Evolutionary conservation across 1,140 invertebrate genomes (phyloP).

Genomic region (Rhysida immarginata): DNA sequence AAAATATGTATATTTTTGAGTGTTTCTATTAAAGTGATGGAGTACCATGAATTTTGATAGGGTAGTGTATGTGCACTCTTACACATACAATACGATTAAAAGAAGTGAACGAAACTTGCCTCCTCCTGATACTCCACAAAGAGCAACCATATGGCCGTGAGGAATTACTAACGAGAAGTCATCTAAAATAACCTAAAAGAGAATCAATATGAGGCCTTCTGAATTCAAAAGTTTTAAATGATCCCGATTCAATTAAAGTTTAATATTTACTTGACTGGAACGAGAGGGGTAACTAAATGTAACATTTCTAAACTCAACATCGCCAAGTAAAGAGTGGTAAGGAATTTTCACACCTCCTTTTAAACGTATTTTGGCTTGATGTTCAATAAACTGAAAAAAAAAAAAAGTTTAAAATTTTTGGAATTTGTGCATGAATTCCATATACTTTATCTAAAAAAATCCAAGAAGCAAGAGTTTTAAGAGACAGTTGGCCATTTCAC

Average conservation of each 20-base stretch:
- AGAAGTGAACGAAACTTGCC: no score
- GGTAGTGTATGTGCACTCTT: no score
- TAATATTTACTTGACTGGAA: slow-evolving; percentile 48
- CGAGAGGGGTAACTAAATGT: slow-evolving; percentile 76
- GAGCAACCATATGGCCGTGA: slow-evolving; percentile 72
- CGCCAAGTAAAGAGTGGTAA: slow-evolving; percentile 54
- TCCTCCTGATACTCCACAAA: slow-evolving; percentile 81
- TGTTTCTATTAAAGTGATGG: no score
- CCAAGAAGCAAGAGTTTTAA: no score
- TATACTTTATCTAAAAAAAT: no score
- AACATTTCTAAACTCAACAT: slow-evolving; percentile 71
- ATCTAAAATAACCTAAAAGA: no score
- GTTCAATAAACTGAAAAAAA: slow-evolving; percentile 56
- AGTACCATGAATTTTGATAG: no score
- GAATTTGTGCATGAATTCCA: slow-evolving; percentile 22
- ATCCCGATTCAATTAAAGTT: slow-evolving; percentile 25
- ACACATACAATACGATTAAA: no score
- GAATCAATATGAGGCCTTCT: no score
- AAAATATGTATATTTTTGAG: no score
- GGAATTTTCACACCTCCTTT: slow-evolving; percentile 54
- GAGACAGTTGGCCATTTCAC: no score
- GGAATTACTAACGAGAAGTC: slow-evolving; percentile 65
- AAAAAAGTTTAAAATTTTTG: slow-evolving; percentile 14
- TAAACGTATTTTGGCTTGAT: slow-evolving; percentile 50
- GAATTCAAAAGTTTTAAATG: no score